Base-by-base conservation (phyloP, 2,113 vertebrate genomes). In the Elaphurus davidianus region DNA sequence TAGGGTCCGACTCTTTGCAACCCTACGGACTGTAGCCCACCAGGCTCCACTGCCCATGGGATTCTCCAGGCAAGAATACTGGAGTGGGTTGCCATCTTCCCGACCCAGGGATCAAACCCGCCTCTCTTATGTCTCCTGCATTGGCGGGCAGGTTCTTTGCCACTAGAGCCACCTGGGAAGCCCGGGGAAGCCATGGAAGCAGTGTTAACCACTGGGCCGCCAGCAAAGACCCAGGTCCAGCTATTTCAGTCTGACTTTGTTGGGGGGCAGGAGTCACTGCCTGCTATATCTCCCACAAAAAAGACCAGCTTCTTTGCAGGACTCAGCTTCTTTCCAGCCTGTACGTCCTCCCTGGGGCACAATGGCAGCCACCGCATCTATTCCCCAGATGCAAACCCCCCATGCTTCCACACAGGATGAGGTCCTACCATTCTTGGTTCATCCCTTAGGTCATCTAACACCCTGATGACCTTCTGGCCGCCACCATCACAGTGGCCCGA, bases 71-170 rank as follows among this genome's bases (percentile, higher is more conserved):
- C 67, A 23, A 71, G 19, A 36, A 71, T 5, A 40, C n/a, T 5
- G 0, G 19, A 74, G n/a, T 74, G 67, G 67, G 67, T 6, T 12
- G 67, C 67, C n/a, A 74, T 25, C 67, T 71, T 71, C 19, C n/a
- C 5, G 5, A 74, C n/a, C n/a, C 67, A 74, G 67, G 19, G n/a
- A 5, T 74, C 10, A 0, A 23, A 13, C 36, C 67, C 6, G 5
- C 19, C 0, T 23, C 67, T 74, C n/a, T 74, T 23, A 23, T 0
- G 0, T 74, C 19, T 40, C 67, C 10, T 0, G n/a, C 10, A 12
- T 12, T 23, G 67, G 67, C 19, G 12, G 67, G n/a, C 1, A 0
- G 10, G 67, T 71, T 40, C 67, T 40, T 71, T 12, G 23, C 19
- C 64, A 21, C n/a, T 36, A 71, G 5, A 23, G 10, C 17, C 36